phyloP scores from a whole-genome alignment of 2,888 invertebrate genomes.

The Cynaeus angustus region DNA sequence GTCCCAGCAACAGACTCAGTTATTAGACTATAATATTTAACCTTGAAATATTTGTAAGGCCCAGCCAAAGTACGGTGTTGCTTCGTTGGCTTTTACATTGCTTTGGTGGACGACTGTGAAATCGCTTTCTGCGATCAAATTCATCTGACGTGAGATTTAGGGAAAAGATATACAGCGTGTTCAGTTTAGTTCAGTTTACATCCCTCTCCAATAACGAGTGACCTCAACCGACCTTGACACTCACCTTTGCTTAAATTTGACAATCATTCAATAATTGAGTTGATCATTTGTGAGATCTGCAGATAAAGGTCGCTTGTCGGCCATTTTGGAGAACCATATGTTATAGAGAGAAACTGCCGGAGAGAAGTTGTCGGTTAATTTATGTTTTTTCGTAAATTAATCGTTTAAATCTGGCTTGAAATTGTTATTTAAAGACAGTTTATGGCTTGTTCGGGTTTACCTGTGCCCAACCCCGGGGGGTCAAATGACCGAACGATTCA shows the following conservation, averaged over 20 bases:
- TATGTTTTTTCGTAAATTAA: too few relatives aligned
- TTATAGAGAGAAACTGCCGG: too few relatives aligned
- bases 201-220: neutral
- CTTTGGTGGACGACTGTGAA: conserved; percentile 8
- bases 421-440: conserved; percentile 8
- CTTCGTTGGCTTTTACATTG: conserved; percentile 49
- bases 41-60: conserved; percentile 68
- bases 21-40: conserved; percentile 63
- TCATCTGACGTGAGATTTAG: conserved; percentile 6
- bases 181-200: too few relatives aligned
- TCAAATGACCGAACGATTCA: conserved; percentile 50
- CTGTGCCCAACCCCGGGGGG: conserved; percentile 48
- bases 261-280: too few relatives aligned
- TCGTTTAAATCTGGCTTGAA: neutral
- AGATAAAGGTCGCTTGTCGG: too few relatives aligned
- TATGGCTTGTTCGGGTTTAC: neutral
- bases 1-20: conserved; percentile 53
- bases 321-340: too few relatives aligned
- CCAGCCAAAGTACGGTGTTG: conserved; percentile 61
- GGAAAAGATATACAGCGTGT: neutral
- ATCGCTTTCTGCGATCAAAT: conserved; percentile 14
- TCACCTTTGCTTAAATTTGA: neutral
- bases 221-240: conserved; percentile 27
- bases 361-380: too few relatives aligned
- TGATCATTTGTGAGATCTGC: too few relatives aligned